These are phyloP conservation scores for Paradisaea rubra DNA, from an alignment of 2,113 vertebrate genomes.

Conservation along the genomic window DNA sequence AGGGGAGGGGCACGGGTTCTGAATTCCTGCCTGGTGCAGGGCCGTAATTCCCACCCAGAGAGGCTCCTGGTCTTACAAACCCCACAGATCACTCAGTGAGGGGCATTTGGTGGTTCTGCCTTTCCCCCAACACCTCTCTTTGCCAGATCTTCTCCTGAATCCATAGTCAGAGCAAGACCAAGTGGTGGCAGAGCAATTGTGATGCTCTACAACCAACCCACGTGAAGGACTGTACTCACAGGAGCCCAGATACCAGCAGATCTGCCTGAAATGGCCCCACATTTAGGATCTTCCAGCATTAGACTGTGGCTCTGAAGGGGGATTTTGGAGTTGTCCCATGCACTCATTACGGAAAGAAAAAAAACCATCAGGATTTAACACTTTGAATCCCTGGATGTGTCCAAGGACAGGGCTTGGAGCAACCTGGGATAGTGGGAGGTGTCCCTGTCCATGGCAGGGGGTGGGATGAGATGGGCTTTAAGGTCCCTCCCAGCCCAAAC, in stretches of 20 bases:
- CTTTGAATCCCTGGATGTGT: not conserved
- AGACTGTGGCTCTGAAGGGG: too few relatives aligned
- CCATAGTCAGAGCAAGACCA: not conserved
- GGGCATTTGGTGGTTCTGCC: not conserved
- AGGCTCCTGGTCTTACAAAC: not conserved
- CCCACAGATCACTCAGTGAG: not conserved
- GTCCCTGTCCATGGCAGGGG: not conserved
- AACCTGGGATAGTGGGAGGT: not conserved
- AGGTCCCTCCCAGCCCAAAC: not conserved
- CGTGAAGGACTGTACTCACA: fast-evolving
- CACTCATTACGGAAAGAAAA: not conserved
- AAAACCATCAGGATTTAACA: not conserved
- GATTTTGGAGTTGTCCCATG: not conserved
- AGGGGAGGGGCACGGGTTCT: not conserved
- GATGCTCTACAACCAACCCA: not conserved
- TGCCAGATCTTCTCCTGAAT: not conserved
- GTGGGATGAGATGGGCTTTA: not conserved
- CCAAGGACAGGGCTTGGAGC: not conserved
- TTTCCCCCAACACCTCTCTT: not conserved
- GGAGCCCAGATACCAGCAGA: not conserved
- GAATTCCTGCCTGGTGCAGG: not conserved
- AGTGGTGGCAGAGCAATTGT: not conserved
- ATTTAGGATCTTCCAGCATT: not conserved
- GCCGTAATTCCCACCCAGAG: not conserved
- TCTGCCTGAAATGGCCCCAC: not conserved